These are phyloP conservation scores for Enteromius anoplus DNA, from an alignment of 2,797 vertebrate species.

Conservation along the genomic window DNA sequence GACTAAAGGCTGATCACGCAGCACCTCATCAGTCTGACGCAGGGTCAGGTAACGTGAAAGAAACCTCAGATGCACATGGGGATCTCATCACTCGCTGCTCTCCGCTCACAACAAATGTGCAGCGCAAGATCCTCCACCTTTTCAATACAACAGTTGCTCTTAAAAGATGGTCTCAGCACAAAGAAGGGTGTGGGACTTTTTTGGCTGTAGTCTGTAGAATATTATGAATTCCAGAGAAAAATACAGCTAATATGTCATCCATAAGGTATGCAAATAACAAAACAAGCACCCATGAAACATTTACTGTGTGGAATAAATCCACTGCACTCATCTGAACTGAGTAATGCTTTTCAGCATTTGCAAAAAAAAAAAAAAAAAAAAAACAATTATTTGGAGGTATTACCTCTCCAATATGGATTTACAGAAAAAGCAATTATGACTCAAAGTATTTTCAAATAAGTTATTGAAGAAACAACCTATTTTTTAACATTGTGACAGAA, in stretches of 20 bases:
- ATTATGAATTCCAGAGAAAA: conserved; percentile 5
- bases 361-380: neutral
- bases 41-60: conserved; percentile 46
- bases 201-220: neutral
- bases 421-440: conserved; percentile 26
- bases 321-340: conserved; percentile 14
- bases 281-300: neutral
- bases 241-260: conserved; percentile 5
- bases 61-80: conserved; percentile 42
- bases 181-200: neutral
- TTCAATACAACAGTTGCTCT: conserved; percentile 8
- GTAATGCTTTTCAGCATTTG: conserved; percentile 14
- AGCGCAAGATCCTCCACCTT: conserved; percentile 37
- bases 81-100: conserved; percentile 36
- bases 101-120: conserved; percentile 15
- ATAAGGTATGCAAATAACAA: conserved; percentile 15
- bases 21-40: conserved; percentile 59
- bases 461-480: neutral
- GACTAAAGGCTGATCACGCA: conserved; percentile 51
- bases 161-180: neutral
- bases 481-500: neutral
- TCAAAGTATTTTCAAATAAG: conserved; percentile 6
- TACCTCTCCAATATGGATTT: conserved; percentile 24
- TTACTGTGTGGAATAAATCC: conserved; percentile 29
- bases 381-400: neutral